Evolutionary conservation across 2,113 vertebrate genomes (phyloP).

Genomic region (Uria aalge): DNA sequence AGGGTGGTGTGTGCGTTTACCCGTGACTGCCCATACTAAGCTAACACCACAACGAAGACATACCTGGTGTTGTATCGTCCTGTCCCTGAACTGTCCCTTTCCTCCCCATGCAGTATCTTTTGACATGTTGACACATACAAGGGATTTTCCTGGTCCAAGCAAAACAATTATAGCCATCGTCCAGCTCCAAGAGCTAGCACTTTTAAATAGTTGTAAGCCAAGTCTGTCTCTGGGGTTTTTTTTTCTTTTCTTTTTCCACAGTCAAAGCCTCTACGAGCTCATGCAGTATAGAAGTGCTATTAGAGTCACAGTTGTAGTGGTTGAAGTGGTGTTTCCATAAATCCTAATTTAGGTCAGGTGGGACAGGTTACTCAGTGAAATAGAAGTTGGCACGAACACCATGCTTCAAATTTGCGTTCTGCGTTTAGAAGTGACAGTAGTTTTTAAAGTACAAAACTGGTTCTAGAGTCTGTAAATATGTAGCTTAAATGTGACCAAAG

Average conservation of each 20-base stretch:
- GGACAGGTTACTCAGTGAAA: neutral
- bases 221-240: neutral
- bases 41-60: neutral
- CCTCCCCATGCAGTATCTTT: neutral
- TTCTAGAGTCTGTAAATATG: neutral
- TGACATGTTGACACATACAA: neutral
- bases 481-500: neutral
- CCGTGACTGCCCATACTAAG: accelerated
- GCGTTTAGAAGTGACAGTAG: neutral
- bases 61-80: neutral
- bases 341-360: neutral
- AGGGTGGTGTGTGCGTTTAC: neutral
- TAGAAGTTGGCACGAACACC: neutral
- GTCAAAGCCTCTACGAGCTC: neutral
- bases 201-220: neutral
- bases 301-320: neutral
- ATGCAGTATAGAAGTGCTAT: neutral
- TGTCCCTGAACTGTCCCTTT: neutral
- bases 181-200: neutral
- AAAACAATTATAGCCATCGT: accelerated
- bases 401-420: neutral
- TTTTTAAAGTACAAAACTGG: neutral
- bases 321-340: neutral
- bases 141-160: neutral
- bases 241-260: neutral